Evolutionary conservation across 2,888 invertebrate species (phyloP), one percentile per base, ranked within the genome.

Genomic region (Protonemura montana): DNA sequence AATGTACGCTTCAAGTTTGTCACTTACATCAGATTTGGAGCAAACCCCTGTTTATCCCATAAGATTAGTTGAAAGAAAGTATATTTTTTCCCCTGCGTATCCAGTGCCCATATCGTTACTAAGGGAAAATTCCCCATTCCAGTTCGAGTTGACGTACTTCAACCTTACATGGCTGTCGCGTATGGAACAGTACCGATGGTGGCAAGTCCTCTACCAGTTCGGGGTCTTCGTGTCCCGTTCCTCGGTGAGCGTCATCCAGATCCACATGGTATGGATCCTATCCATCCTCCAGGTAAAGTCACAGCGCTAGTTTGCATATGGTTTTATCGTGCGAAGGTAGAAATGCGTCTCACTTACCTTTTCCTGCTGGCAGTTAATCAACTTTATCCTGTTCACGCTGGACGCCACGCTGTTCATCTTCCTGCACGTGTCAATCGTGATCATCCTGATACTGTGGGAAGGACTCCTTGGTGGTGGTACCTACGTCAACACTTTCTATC

Each of bases 181-280:
- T 88, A 90, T 91, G 0, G 92, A 93, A 0, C 97, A 97, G 90
- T 97, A 97, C 89, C 93, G 96, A 88, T 97, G 97, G 96, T 94
- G 95, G 82, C 95, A 96, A 90, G 95, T 96, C 7, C 93, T 94
- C 89, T 97, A 97, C 90, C 97, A 97, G 91, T 92, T 97, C 80
- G 97, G 97, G 42, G 97, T 97, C 0, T 96, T 97, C 89, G 91
- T 96, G 59, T 97, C 97, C 0, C 93, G 97, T 87, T 97, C 97
- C 0, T 96, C 97, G 0, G 95, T 97, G 16, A 95, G 95, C 90
- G 89, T 96, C 16, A 90, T 96, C 86, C 93, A 94, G 87, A 93
- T 97, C 41, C 92, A 93, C 83, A 93, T 93, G 88, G 93, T 96
- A 86, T 96, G 96, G 95, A 89, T 96, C 0, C 93, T 97, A 92